A percentile compares a stretch with the other conserved stretches of the same genome.
phyloP scores from a whole-genome alignment of 2,888 invertebrate genomes.

The Calameuta idolon region DNA sequence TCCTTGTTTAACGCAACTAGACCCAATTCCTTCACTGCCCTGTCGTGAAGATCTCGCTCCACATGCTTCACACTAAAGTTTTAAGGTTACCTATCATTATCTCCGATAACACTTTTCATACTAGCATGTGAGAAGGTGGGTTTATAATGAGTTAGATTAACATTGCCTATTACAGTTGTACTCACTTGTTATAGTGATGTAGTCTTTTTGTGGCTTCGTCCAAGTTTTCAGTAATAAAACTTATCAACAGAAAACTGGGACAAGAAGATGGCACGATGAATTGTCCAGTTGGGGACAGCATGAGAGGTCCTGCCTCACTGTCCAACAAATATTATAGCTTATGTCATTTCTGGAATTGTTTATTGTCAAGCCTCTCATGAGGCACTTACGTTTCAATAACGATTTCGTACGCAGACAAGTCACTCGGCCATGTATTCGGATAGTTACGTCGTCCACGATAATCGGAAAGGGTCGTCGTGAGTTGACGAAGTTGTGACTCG shows the following conservation, averaged over 20 bases:
- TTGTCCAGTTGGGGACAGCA: conserved; percentile 94
- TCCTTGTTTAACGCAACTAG: conserved; percentile 86
- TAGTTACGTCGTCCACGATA: conserved; percentile 75
- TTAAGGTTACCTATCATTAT: not conserved
- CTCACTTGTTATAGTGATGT: conserved; percentile 81
- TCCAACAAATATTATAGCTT: conserved; percentile 41
- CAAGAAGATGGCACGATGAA: conserved; percentile 93
- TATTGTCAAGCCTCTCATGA: too few species aligned
- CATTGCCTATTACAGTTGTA: conserved; percentile 26
- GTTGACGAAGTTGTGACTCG: conserved; percentile 83
- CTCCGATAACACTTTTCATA: not conserved
- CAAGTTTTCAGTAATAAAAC: conserved; percentile 84
- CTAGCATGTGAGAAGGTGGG: too few species aligned
- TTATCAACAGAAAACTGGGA: conserved; percentile 86
- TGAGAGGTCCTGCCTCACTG: conserved; percentile 93
- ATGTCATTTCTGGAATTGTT: not conserved
- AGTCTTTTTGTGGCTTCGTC: conserved; percentile 80
- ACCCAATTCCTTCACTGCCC: conserved; percentile 76
- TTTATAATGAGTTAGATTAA: too few species aligned
- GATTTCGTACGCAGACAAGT: conserved; percentile 81
- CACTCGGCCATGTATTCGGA: conserved; percentile 79
- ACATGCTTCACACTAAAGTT: conserved; percentile 80
- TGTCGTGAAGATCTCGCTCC: conserved; percentile 79
- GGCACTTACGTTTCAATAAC: conserved; percentile 87
- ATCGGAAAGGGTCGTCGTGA: conserved; percentile 88